Evolutionary conservation across 2,888 invertebrate genomes (phyloP), one percentile per base, ranked within the genome.

Genomic region (Sicus ferrugineus): DNA sequence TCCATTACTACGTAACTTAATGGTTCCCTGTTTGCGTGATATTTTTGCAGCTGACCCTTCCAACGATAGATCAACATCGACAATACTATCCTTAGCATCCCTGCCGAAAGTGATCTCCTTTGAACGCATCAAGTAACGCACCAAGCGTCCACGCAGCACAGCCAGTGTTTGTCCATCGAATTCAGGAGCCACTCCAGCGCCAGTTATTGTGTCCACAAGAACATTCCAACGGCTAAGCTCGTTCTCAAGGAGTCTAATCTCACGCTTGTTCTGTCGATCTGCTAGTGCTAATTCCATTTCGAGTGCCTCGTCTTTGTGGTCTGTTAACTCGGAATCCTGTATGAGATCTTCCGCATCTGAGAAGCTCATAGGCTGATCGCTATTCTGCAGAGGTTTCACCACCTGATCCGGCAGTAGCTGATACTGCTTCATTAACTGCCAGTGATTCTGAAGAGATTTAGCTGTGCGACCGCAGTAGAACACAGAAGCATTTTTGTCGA

Each of bases 41-140:
- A 96, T 92, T 86, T 97, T 98, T 84, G 93, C 93, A 0, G 97
- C 93, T 0, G 97, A 97, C 0, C 98, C 98, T 86, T 98, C 98
- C 54, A 97, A 86, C 0, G 93, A 91, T 61, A 98, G 87, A 86
- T 98, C 97, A 30, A 98, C 96, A 86, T 98, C 98, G 46, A 98
- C 96, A 62, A 89, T 88, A 78, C 93, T 92, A 79, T 96, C 96
- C 77, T 93, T 92, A 0, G 96, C 94, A 73, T 92, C 91, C 70
- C 98, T 89, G 0, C 98, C 98, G 52, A 98, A 91, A 0, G 96
- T 96, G 63, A 98, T 97, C 89, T 97, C 97, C 80, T 93, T 89
- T 16, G 96, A 96, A 73, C 96, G 88, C 96, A 98, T 97, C 65
- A 97, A 89, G 85, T 96, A 98, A 48, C 97, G 89, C 14, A 98